A percentile compares a stretch with the other conserved stretches of the same genome.
Conservation (phyloP, 1,140 invertebrate species). For the Procambarus clarkii region DNA sequence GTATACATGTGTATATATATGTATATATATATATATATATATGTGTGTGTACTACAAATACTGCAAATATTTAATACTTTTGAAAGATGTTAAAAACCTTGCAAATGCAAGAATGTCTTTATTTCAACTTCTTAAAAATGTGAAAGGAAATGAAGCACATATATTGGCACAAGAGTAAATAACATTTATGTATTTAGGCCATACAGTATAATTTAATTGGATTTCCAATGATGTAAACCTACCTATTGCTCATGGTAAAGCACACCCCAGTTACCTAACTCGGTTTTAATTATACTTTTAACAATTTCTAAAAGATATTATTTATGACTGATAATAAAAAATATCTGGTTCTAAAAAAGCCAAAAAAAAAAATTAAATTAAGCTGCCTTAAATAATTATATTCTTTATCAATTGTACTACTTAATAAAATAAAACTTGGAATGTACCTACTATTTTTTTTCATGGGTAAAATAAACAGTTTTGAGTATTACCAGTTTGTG, state of each 20-base stretch:
- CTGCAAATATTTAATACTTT: background rate
- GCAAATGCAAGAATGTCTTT: background rate
- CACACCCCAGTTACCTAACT: background rate
- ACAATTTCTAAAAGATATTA: background rate
- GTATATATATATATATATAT: too few species aligned
- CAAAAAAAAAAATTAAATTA: background rate
- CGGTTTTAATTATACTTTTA: conserved; percentile 11
- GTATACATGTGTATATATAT: too few species aligned
- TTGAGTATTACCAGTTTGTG: conserved; percentile 33
- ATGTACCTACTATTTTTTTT: conserved; percentile 6
- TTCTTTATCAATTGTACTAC: background rate
- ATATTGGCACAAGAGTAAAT: background rate
- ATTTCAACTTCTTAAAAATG: background rate
- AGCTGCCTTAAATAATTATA: background rate
- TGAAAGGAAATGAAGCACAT: background rate
- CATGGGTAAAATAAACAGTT: background rate
- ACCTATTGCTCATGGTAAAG: background rate
- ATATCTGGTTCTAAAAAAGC: background rate
- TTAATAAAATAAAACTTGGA: conserved; percentile 18
- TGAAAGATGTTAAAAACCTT: background rate
- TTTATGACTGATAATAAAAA: background rate
- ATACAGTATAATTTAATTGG: background rate
- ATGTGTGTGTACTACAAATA: too few species aligned
- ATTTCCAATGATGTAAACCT: background rate
- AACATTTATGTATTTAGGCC: background rate